Evolutionary conservation across 1,140 invertebrate genomes (phyloP), one percentile per base, ranked within the genome.

Genomic region (Cydia strobilella): DNA sequence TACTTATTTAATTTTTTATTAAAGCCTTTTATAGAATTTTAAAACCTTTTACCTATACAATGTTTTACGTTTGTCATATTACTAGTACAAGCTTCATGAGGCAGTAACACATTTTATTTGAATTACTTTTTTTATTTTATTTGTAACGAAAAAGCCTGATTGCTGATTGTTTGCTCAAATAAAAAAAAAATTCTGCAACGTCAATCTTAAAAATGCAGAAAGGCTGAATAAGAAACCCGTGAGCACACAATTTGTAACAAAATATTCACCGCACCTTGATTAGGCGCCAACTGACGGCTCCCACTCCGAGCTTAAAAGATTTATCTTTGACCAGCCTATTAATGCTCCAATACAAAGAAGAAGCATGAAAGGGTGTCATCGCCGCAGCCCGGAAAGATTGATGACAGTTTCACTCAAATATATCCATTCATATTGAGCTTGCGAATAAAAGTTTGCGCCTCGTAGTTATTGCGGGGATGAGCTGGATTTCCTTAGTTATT

Each of bases 341-440:
- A 62, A 42, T 71, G 27, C 42, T 77, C 78, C 79, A 83, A 81
- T 82, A 78, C 78, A 77, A 77, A 77, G 77, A 62, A 73, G 75
- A 74, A 78, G 62, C 74, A 81, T 82, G 79, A 82, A 82, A 83
- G 80, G 84, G 74, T 79, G 84, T 82, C 84, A 83, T 82, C 77
- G 71, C 77, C 76, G 75, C 75, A 77, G 72, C 80, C 35, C 77
- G 76, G 74, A 84, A 83, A 84, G 84, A 85, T 85, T 85, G 84
- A 85, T 85, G 82, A 79, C 82, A 80, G 72, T 78, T 78, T 74
- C 65, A 72, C 77, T 74, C 73, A 76, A 69, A 80, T 76, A 54
- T 77, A 81, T 80, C 79, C 77, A 65, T 82, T 80, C 76, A 80
- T 74, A 77, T 75, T 73, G 69, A 65, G 54, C 54, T 54, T 0